phyloP scores from a whole-genome alignment of 1,140 invertebrate genomes.

The Pseudomyrmex sp. region DNA sequence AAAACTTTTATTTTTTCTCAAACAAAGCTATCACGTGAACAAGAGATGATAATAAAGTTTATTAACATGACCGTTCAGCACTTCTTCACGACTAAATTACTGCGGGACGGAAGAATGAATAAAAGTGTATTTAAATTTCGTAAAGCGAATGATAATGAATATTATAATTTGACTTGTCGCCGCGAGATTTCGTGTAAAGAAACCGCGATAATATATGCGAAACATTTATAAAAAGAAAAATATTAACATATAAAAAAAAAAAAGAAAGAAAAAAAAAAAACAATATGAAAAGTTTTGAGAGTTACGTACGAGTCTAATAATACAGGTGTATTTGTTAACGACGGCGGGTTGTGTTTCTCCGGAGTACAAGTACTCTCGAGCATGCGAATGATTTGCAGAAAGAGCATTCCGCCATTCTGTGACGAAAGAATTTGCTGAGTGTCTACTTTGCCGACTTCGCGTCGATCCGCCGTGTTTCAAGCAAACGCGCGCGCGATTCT shows the following conservation, averaged over 20 bases:
- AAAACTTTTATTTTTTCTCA: background rate
- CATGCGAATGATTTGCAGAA: conserved; percentile 48
- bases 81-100: no score
- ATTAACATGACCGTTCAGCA: no score
- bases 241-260: background rate
- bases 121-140: no score
- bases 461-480: background rate
- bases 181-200: no score
- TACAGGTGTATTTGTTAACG: conserved; percentile 13
- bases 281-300: background rate
- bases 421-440: background rate
- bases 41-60: no score
- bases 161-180: no score
- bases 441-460: background rate
- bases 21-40: no score
- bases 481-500: background rate
- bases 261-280: conserved; percentile 11
- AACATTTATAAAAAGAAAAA: background rate
- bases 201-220: no score
- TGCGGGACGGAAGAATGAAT: no score
- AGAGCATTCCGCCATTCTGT: conserved; percentile 17
- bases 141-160: no score
- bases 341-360: conserved; percentile 30
- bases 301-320: background rate
- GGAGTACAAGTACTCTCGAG: conserved; percentile 30